These are phyloP conservation scores for Chromobotia macracanthus DNA, from an alignment of 2,797 vertebrate species.

Conservation along the genomic window DNA sequence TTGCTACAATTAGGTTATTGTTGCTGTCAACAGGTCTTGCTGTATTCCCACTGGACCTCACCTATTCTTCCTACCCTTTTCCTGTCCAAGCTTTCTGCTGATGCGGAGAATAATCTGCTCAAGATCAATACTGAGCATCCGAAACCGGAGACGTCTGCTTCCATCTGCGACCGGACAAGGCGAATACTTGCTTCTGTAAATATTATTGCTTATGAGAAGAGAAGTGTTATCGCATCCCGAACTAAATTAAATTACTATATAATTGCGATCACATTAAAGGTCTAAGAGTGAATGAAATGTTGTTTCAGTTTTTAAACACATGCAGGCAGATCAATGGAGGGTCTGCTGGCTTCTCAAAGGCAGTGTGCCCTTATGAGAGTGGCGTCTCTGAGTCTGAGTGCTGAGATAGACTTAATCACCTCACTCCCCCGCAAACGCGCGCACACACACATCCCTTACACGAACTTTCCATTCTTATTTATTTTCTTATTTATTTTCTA, in stretches of 20 bases:
- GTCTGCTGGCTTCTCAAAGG: slow-evolving; percentile 45
- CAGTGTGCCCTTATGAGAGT: slow-evolving; percentile 69
- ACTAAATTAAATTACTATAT: slow-evolving; percentile 1
- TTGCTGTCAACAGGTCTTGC: slow-evolving; percentile 35
- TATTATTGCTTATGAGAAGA: background rate
- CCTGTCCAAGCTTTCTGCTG: background rate
- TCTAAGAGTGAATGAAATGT: background rate
- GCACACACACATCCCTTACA: slow-evolving; percentile 20
- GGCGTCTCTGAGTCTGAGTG: slow-evolving; percentile 90
- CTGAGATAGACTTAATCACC: slow-evolving; percentile 82
- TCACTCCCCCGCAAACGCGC: slow-evolving; percentile 44
- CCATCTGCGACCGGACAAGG: background rate
- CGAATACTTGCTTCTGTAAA: slow-evolving; percentile 18
- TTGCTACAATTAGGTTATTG: background rate
- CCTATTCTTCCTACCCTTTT: background rate
- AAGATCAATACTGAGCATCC: slow-evolving; percentile 24
- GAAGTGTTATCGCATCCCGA: background rate
- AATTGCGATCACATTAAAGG: background rate
- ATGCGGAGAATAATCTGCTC: slow-evolving; percentile 4
- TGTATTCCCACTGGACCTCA: background rate
- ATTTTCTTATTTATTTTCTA: background rate
- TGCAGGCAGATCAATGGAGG: slow-evolving; percentile 62
- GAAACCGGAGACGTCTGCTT: slow-evolving; percentile 18
- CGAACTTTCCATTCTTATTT: background rate
- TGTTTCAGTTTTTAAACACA: background rate